A percentile compares a stretch with the other conserved stretches of the same genome.
Conservation (phyloP, 2,113 vertebrate genomes). For the Triplophysa siluroides region DNA sequence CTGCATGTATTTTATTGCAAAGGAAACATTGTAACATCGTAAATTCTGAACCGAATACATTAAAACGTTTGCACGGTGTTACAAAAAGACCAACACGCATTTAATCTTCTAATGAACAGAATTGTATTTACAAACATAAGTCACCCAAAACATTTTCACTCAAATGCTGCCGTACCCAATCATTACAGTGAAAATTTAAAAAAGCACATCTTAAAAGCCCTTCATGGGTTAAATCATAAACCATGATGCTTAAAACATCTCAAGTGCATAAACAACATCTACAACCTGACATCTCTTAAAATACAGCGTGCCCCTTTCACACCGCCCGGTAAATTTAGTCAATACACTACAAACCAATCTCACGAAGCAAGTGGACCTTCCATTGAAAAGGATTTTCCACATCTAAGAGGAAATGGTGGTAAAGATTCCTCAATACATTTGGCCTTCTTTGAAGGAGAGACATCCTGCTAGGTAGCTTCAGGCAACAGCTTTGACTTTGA, state of each 20-base stretch:
- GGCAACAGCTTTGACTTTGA: constrained; percentile 32
- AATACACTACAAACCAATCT: not conserved
- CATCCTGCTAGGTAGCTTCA: constrained; percentile 21
- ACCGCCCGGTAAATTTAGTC: constrained; percentile 6
- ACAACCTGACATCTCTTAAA: not conserved
- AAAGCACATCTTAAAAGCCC: not conserved
- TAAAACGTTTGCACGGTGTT: not conserved
- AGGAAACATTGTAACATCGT: not conserved
- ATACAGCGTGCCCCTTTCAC: not conserved
- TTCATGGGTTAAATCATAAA: not conserved
- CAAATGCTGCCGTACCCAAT: not conserved
- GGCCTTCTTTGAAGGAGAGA: constrained; percentile 28
- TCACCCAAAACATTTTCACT: constrained; percentile 1
- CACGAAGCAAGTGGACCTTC: constrained; percentile 34
- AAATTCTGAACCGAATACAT: not conserved
- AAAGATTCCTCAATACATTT: not conserved
- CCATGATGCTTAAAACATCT: too few relatives aligned
- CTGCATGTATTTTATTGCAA: constrained; percentile 13
- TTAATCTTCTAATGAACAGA: not conserved
- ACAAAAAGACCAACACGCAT: not conserved
- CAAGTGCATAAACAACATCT: not conserved
- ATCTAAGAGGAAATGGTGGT: not conserved
- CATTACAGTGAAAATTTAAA: not conserved
- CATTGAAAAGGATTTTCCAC: constrained; percentile 19
- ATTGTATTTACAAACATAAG: not conserved